Percentiles rank a stretch among this genome's conserved stretches.
Conservation (phyloP, 2,888 invertebrate species). For the Drosophila crucigera region DNA sequence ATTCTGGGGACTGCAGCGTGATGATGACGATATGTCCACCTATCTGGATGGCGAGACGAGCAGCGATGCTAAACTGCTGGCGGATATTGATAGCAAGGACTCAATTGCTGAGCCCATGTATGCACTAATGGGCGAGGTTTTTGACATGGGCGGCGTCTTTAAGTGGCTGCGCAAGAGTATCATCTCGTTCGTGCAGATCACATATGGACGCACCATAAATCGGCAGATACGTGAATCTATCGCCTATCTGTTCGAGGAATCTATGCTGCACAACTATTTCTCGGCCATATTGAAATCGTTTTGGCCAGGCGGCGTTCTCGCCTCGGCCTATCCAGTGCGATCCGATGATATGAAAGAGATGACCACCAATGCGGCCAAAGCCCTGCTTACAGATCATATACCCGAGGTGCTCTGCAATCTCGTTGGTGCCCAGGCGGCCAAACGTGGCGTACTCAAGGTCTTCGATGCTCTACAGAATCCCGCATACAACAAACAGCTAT, state of each 20-base stretch:
- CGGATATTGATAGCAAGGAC: constrained; percentile 89
- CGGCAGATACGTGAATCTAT: constrained; percentile 95
- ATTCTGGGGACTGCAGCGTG: constrained; percentile 87
- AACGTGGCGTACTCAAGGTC: constrained; percentile 93
- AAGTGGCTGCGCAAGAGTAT: constrained; percentile 94
- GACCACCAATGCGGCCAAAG: constrained; percentile 89
- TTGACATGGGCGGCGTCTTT: constrained; percentile 95
- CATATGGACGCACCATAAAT: constrained; percentile 96
- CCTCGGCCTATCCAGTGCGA: constrained; percentile 85
- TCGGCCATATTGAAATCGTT: constrained; percentile 93
- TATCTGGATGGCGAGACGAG: constrained; percentile 89
- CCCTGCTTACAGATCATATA: constrained; percentile 89
- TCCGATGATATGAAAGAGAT: constrained; percentile 89
- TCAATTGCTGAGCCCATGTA: constrained; percentile 97
- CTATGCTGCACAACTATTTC: constrained; percentile 95
- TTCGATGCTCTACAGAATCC: constrained; percentile 94
- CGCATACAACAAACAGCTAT: constrained; percentile 94
- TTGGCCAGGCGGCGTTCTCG: constrained; percentile 94
- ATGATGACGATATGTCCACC: constrained; percentile 93
- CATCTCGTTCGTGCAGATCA: constrained; percentile 95
- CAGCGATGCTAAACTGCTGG: constrained; percentile 82
- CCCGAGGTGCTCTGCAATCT: constrained; percentile 93
- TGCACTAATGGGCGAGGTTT: constrained; percentile 93
- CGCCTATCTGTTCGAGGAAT: constrained; percentile 94
- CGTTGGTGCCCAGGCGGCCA: constrained; percentile 94